Evolutionary conservation across 2,888 invertebrate genomes (phyloP).

Genomic region (Lasioglossum vierecki): DNA sequence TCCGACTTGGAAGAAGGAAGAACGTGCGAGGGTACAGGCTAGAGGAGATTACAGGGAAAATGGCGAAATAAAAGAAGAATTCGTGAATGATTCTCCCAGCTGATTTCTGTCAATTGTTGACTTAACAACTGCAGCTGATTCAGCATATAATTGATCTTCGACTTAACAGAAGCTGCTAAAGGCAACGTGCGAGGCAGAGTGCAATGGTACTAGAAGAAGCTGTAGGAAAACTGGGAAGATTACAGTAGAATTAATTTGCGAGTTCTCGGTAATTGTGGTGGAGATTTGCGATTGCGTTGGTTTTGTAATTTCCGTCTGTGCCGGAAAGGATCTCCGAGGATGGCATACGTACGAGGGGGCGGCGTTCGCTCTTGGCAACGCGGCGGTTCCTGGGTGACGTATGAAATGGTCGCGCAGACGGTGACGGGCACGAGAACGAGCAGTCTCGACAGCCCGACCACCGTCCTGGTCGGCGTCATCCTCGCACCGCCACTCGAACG

Average conservation of each 20-base stretch:
- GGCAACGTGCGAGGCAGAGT: background rate
- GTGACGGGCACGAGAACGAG: slow-evolving; percentile 74
- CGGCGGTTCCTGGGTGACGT: slow-evolving; percentile 62
- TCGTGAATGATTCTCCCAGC: too few species aligned
- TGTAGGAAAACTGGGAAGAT: background rate
- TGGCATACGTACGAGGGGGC: slow-evolving; percentile 63
- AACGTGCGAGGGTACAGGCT: background rate
- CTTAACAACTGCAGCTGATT: background rate
- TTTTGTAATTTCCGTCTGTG: background rate
- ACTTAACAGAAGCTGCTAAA: background rate
- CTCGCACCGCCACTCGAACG: slow-evolving; percentile 56
- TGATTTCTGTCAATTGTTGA: too few species aligned
- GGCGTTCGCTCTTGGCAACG: slow-evolving; percentile 67
- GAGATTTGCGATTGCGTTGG: background rate
- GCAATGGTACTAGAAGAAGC: background rate
- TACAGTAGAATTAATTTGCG: background rate
- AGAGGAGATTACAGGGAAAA: too few species aligned
- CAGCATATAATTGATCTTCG: background rate
- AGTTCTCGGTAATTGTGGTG: background rate
- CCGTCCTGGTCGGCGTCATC: slow-evolving; percentile 69
- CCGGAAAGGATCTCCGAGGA: background rate
- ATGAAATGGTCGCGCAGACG: slow-evolving; percentile 73
- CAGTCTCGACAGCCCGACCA: slow-evolving; percentile 67
- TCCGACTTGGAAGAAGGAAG: background rate
- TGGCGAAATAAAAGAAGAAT: too few species aligned